Percentiles rank a stretch among this genome's conserved stretches.
Evolutionary conservation across 2,113 vertebrate genomes (phyloP).

Genomic region (Ciconia stormi): DNA sequence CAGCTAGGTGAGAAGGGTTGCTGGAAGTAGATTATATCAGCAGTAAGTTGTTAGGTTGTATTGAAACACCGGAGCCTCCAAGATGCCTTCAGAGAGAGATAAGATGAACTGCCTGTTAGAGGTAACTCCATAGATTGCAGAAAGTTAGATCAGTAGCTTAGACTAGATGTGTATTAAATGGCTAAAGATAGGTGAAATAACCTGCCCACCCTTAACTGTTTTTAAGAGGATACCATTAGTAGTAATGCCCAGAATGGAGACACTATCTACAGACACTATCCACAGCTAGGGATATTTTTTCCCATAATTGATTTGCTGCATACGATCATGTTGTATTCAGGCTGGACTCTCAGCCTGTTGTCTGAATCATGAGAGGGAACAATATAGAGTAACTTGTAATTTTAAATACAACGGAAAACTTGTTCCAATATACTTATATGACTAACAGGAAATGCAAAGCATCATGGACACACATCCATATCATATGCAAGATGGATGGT

Average conservation of each 20-base stretch:
- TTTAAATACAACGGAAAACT: not conserved
- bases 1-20: not conserved
- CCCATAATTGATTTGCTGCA: not conserved
- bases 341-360: not conserved
- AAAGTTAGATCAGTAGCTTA: not conserved
- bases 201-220: not conserved
- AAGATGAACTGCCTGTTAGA: not conserved
- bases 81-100: not conserved
- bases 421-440: not conserved
- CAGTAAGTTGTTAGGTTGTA: not conserved
- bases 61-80: not conserved
- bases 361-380: not conserved
- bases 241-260: not conserved
- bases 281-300: not conserved
- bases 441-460: not conserved
- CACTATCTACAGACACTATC: not conserved
- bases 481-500: not conserved
- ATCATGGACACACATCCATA: not conserved
- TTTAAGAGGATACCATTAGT: not conserved
- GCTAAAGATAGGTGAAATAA: not conserved
- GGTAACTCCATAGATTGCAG: not conserved
- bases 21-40: not conserved
- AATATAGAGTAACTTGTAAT: not conserved
- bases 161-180: not conserved
- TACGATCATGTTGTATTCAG: not conserved